Base-by-base conservation (phyloP, 2,797 vertebrate species). In the Lutjanus campechanus region DNA sequence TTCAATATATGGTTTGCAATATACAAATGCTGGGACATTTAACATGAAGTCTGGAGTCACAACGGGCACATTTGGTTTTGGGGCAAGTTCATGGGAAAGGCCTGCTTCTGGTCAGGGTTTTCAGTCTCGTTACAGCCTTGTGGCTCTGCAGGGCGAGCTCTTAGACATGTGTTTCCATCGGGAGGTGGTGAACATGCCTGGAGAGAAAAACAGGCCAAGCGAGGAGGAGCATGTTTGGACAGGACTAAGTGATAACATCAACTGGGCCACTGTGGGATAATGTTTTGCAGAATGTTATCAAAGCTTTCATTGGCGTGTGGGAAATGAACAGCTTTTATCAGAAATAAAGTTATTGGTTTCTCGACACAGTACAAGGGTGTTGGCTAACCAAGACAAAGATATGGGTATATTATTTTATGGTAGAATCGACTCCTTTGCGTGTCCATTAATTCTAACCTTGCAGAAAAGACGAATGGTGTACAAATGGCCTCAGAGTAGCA, bases 151-250 rank as follows among this genome's bases (percentile, higher is more conserved):
- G 86, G 81, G 90, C 73, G 29, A 54, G 2, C 80, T 73, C 66
- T 74, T 20, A 13, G 85, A 88, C 85, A 79, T 62, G 77, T 65
- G 82, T 83, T 91, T 91, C 87, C 73, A 87, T 77, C 82, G 49
- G 88, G 83, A 83, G 88, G 85, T 77, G 82, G 81, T 53, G 77
- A 89, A 86, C 86, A 89, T 86, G 88, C 80, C 73, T 91, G 84
- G 89, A 89, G 91, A 87, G 85, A 92, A 92, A 93, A 36, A 92
- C 88, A 90, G 79, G 79, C 83, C 80, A 60, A 86, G 87, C 85
- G 13, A 83, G 81, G 13, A 83, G 81, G 82, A 87, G 89, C 83
- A 73, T 90, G 91, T 92, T 91, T 91, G 81, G 85, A 91, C 92
- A 93, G 83, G 85, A 89, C 82, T 20, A 53, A 81, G 82, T 79